phyloP scores from a whole-genome alignment of 1,140 invertebrate species.

The Campodea augens region DNA sequence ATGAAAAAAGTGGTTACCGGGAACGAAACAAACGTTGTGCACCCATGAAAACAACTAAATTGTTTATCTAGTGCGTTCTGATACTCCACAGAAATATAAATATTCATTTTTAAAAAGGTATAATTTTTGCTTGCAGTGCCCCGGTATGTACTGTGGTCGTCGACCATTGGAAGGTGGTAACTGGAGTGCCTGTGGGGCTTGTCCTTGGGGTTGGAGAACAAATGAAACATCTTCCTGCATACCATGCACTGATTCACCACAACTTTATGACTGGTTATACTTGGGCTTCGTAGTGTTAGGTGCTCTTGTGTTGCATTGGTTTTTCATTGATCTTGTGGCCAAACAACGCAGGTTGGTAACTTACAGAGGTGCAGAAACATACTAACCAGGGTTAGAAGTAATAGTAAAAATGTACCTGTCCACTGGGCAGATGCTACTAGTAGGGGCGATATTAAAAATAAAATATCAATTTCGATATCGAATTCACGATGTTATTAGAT shows the following conservation, averaged over 20 bases:
- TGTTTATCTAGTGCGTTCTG: too few relatives aligned
- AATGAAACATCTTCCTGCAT: slow-evolving; percentile 47
- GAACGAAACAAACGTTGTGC: too few relatives aligned
- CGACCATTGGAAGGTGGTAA: slow-evolving; percentile 38
- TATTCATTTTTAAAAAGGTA: too few relatives aligned
- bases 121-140: too few relatives aligned
- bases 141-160: slow-evolving; percentile 71
- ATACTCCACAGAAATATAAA: too few relatives aligned
- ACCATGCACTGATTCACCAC: slow-evolving; percentile 49
- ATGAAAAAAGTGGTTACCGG: too few relatives aligned
- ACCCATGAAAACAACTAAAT: too few relatives aligned
- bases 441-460: too few relatives aligned
- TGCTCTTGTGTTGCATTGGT: slow-evolving; percentile 70
- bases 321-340: slow-evolving; percentile 68
- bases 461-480: too few relatives aligned
- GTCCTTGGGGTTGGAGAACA: slow-evolving; percentile 55
- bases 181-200: slow-evolving; percentile 63
- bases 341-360: slow-evolving; percentile 43
- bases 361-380: not conserved
- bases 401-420: too few relatives aligned
- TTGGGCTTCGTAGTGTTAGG: slow-evolving; percentile 79
- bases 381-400: not conserved
- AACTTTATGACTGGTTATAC: slow-evolving; percentile 86
- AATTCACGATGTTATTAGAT: too few relatives aligned
- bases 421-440: too few relatives aligned